Evolutionary conservation across 1,140 invertebrate species (phyloP), one percentile per base, ranked within the genome.

Genomic region (Calosoma granatense): DNA sequence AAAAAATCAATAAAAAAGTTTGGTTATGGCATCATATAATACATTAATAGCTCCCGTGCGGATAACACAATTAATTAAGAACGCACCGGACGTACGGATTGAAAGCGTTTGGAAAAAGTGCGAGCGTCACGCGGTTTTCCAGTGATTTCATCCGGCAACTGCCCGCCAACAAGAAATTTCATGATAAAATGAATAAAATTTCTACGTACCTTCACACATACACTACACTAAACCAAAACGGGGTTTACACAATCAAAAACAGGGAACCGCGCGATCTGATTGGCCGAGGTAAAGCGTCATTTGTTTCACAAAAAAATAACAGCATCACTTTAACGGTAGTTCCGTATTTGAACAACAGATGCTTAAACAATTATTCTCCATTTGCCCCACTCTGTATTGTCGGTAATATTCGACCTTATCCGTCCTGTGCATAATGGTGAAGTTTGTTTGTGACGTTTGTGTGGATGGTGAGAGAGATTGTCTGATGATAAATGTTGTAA

Each of bases 121-220:
- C 15, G 54, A 63, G 63, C 65, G 65, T 61, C 56, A 30, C 23
- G 52, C 47, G 20, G 43, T 56, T 64, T 63, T 63, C 56, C 53
- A 56, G 55, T 56, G 51, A 55, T 63, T 64, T 61, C 26, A 36
- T 54, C 41, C 59, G 57, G 60, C 61, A 58, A 54, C 57, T 56
- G 53, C 63, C 59, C 57, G 61, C 52, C 57, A 61, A 61, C 62
- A 64, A 63, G 63, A 62, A 63, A 64, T 68, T 70, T 68, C 70
- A 61, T 61, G 60, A 64, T 67, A 69, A 71, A 71, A 70, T 70
- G 68, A 67, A 71, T 71, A 71, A 71, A 71, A 71, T 71, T n/a
- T 71, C 68, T 71, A 71, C 70, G 64, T 71, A 71, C 70, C 68
- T 67, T 67, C 65, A 61, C 66, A 65, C 65, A 67, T 69, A 69